These are phyloP conservation scores for Hermetia illucens DNA, from an alignment of 1,140 invertebrate genomes.

Conservation along the genomic window DNA sequence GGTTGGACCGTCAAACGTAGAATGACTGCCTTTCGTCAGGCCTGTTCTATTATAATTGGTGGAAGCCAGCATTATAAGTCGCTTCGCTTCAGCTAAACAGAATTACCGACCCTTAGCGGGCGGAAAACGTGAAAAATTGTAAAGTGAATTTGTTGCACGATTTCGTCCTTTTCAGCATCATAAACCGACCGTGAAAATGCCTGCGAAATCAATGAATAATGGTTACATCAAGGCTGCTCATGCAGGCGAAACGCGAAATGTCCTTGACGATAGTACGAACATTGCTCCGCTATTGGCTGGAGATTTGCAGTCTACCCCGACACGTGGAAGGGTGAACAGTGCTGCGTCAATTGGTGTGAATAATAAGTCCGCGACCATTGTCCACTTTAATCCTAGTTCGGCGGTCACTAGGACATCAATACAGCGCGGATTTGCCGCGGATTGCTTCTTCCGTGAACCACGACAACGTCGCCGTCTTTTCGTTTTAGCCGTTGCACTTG, in stretches of 20 bases:
- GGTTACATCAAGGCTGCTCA: not conserved
- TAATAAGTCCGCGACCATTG: constrained; percentile 1
- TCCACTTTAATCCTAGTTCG: constrained; percentile 2
- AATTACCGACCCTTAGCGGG: no score
- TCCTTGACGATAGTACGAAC: constrained; percentile 8
- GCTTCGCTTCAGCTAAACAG: no score
- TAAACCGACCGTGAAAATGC: not conserved
- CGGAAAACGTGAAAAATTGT: no score
- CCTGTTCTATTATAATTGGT: no score
- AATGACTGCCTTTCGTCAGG: no score
- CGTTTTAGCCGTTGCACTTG: constrained; percentile 23
- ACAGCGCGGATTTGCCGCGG: constrained; percentile 5
- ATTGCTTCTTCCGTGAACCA: constrained; percentile 24
- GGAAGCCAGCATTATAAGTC: no score
- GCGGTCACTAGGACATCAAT: constrained; percentile 2
- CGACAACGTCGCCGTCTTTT: constrained; percentile 19
- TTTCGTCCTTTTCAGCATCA: no score
- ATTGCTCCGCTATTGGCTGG: no score
- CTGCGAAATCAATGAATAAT: constrained; percentile 1
- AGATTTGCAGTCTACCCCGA: no score
- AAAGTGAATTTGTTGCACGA: no score
- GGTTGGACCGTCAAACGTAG: no score
- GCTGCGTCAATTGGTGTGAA: not conserved
- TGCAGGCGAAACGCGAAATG: not conserved
- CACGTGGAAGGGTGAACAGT: not conserved